These are phyloP conservation scores for Cynoglossus semilaevis DNA, from an alignment of 2,113 vertebrate genomes.

Conservation along the genomic window DNA sequence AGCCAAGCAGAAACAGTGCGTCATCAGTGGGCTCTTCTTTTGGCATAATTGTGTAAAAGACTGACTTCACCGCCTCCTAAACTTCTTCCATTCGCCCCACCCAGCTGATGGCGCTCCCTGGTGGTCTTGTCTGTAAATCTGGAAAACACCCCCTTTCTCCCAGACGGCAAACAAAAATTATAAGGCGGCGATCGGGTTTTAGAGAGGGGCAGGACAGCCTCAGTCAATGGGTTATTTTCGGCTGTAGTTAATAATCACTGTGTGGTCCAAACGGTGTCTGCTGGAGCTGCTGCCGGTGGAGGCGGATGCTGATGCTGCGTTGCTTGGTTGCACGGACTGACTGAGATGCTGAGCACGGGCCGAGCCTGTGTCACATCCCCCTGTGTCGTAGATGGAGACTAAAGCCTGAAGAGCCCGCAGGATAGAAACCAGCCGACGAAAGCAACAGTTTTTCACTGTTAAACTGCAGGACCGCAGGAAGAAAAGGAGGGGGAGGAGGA, in stretches of 20 bases:
- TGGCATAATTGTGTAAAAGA: neutral
- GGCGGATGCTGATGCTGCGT: constrained; percentile 17
- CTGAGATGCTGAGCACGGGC: constrained; percentile 42
- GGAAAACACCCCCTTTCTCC: constrained; percentile 40
- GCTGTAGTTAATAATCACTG: neutral
- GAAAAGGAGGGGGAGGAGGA: neutral
- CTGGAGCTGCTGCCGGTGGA: neutral
- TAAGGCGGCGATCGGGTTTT: neutral
- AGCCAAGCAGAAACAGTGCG: too few relatives aligned
- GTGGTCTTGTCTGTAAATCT: constrained; percentile 37
- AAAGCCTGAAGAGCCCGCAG: neutral
- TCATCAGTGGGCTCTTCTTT: too few relatives aligned
- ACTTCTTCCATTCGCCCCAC: constrained; percentile 40
- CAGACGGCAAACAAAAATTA: neutral
- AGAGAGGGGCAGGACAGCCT: constrained; percentile 3
- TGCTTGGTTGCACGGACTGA: neutral
- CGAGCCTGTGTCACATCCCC: constrained; percentile 1
- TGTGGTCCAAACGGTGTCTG: neutral
- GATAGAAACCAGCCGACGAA: neutral
- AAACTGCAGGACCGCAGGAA: neutral
- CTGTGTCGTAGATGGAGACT: constrained; percentile 21
- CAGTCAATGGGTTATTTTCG: neutral
- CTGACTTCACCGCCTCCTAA: neutral
- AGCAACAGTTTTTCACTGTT: constrained; percentile 13
- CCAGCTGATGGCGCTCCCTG: constrained; percentile 42